These are phyloP conservation scores for Tetramorium parvispinum DNA, from an alignment of 1,140 invertebrate species.

Conservation along the genomic window DNA sequence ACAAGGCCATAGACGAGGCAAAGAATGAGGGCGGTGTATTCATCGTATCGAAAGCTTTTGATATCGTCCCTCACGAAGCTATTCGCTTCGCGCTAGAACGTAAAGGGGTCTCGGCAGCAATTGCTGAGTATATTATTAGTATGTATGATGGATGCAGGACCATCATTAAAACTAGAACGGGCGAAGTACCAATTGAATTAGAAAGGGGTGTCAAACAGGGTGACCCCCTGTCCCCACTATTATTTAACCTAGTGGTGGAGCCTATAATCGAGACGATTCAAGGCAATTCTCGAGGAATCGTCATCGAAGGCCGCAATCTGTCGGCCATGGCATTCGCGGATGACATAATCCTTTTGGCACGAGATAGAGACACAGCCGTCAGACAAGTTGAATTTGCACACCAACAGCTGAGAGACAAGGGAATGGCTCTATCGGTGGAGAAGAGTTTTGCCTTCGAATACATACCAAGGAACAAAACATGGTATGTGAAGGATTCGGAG, in stretches of 20 bases:
- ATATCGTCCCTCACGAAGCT: background rate
- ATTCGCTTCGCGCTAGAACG: fast-evolving
- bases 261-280: too few species aligned
- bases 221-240: background rate
- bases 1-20: fast-evolving
- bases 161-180: background rate
- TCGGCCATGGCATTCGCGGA: too few species aligned
- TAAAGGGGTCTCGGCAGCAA: background rate
- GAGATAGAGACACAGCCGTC: too few species aligned
- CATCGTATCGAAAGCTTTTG: background rate
- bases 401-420: fast-evolving
- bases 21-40: background rate
- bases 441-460: too few species aligned
- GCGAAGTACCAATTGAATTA: fast-evolving
- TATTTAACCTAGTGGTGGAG: background rate
- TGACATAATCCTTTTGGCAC: too few species aligned
- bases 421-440: too few species aligned
- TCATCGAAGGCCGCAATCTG: too few species aligned
- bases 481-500: too few species aligned
- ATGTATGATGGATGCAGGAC: background rate
- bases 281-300: fast-evolving
- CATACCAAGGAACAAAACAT: too few species aligned
- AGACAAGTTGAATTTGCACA: too few species aligned
- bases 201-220: background rate
- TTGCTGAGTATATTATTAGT: fast-evolving